These are phyloP conservation scores for roundworm (Caenorhabditis elegans) DNA, from an alignment of 1,140 invertebrate species.

Conservation along the genomic window DNA sequence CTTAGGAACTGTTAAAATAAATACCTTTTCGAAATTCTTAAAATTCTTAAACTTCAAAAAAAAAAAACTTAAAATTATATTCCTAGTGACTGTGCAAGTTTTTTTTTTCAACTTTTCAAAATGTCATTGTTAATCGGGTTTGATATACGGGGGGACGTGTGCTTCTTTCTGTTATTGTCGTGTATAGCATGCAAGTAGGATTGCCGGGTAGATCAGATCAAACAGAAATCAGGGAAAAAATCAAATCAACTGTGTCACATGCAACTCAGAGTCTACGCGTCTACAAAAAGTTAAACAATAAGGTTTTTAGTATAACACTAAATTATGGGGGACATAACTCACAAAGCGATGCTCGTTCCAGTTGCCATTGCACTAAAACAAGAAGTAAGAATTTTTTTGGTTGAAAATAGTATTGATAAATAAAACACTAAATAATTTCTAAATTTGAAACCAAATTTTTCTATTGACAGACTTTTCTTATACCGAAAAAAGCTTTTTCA, in stretches of 20 bases:
- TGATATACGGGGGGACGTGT: neutral
- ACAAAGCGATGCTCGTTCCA: slow-evolving; percentile 29
- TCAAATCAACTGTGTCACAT: neutral
- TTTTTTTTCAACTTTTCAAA: neutral
- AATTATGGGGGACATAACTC: neutral
- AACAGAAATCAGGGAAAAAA: no score
- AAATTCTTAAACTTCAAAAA: no score
- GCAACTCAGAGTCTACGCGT: neutral
- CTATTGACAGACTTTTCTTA: no score
- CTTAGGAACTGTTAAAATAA: neutral
- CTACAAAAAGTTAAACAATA: neutral
- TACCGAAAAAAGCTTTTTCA: no score
- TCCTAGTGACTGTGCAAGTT: neutral
- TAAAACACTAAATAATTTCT: no score
- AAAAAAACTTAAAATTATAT: no score
- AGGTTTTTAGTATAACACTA: neutral
- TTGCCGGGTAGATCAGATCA: neutral
- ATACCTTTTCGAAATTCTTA: neutral
- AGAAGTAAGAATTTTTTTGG: no score
- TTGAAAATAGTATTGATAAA: no score
- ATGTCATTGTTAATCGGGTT: neutral
- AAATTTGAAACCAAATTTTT: no score
- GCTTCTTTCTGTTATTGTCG: slow-evolving; percentile 21
- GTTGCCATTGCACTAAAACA: slow-evolving; percentile 19
- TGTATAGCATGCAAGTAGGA: neutral